phyloP scores from a whole-genome alignment of 2,888 invertebrate genomes.

The Cerastis rubricosa region DNA sequence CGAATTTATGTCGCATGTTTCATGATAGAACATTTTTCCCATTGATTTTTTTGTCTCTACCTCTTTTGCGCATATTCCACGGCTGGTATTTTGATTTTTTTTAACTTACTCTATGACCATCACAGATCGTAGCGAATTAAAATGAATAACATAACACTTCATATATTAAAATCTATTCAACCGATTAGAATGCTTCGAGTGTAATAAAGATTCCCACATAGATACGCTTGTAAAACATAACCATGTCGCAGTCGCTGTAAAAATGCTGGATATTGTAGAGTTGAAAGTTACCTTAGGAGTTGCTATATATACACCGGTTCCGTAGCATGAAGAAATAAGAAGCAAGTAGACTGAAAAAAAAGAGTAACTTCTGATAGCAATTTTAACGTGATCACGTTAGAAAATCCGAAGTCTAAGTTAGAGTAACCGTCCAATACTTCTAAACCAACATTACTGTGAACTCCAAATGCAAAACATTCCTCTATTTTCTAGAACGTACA shows the following conservation, averaged over 20 bases:
- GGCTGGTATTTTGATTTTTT: not conserved
- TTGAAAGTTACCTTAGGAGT: not conserved
- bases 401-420: too few relatives aligned
- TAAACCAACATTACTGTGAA: not conserved
- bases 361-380: not conserved
- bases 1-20: conserved; percentile 20
- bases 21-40: not conserved
- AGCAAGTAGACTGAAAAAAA: not conserved
- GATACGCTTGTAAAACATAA: not conserved
- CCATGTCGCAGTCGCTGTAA: not conserved
- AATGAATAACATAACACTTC: not conserved
- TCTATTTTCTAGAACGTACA: not conserved
- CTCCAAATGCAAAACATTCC: not conserved
- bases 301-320: not conserved
- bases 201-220: not conserved
- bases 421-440: not conserved
- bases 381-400: too few relatives aligned
- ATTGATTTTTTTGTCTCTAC: not conserved
- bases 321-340: not conserved
- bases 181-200: not conserved
- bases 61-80: not conserved
- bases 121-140: not conserved
- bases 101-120: not conserved
- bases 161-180: not conserved
- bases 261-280: not conserved